Evolutionary conservation across 2,797 vertebrate genomes (phyloP).

Genomic region (Leptoclinus maculatus): DNA sequence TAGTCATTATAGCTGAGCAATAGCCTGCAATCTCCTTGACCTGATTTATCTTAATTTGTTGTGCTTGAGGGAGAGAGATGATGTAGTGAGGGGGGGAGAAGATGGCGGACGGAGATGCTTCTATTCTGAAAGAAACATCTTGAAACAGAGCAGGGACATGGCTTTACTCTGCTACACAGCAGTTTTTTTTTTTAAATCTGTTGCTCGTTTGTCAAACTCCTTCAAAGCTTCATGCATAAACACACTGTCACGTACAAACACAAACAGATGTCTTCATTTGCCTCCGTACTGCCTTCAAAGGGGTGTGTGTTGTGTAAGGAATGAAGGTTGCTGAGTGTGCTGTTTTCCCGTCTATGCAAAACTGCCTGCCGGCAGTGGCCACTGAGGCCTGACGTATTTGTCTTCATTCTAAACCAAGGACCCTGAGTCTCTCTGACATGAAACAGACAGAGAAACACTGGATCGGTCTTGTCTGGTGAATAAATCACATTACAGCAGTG

Average conservation of each 20-base stretch:
- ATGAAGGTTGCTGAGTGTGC: constrained; percentile 69
- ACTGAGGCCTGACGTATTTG: constrained; percentile 62
- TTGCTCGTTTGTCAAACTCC: constrained; percentile 33
- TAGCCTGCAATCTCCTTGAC: constrained; percentile 51
- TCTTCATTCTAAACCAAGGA: constrained; percentile 67
- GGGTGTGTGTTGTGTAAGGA: neutral
- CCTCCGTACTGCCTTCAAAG: neutral
- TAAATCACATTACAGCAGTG: constrained; percentile 27
- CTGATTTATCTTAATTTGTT: constrained; percentile 52
- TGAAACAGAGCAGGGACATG: neutral
- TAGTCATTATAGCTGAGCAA: constrained; percentile 44
- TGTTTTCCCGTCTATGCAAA: constrained; percentile 45
- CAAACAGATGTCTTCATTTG: constrained; percentile 35
- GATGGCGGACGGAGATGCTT: neutral
- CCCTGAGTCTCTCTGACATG: constrained; percentile 46
- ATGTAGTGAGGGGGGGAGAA: neutral
- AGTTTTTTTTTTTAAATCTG: neutral
- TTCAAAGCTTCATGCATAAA: constrained; percentile 33
- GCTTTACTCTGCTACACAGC: neutral
- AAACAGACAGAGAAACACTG: constrained; percentile 38
- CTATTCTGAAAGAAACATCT: constrained; percentile 49
- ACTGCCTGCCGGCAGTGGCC: constrained; percentile 38
- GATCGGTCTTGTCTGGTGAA: constrained; percentile 18
- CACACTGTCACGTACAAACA: constrained; percentile 23
- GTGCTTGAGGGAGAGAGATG: neutral